Evolutionary conservation across 2,113 vertebrate species (phyloP).

Genomic region (Dasyornis broadbenti): DNA sequence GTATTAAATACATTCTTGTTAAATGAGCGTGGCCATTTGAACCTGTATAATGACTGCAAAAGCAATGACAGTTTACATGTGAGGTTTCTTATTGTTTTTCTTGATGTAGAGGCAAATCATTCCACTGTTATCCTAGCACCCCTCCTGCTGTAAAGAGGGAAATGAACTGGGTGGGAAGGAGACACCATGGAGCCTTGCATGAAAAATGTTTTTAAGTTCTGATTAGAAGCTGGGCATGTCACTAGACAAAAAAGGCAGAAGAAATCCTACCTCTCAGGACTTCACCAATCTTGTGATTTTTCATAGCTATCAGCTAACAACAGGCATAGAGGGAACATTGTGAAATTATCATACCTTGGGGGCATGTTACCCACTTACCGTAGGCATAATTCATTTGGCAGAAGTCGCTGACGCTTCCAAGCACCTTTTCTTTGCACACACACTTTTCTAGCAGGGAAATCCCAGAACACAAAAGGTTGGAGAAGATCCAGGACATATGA

Average conservation of each 20-base stretch:
- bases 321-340: neutral
- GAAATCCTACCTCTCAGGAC: neutral
- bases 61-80: neutral
- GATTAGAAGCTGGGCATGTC: neutral
- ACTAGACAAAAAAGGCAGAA: neutral
- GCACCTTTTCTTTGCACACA: constrained; percentile 83
- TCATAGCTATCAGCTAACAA: neutral
- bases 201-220: neutral
- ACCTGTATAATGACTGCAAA: neutral
- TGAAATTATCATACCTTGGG: neutral
- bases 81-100: neutral
- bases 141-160: neutral
- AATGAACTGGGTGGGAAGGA: neutral
- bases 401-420: constrained; percentile 78
- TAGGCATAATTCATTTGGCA: constrained; percentile 86
- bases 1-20: neutral
- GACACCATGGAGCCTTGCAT: neutral
- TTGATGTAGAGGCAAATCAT: neutral
- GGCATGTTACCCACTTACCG: constrained; percentile 67
- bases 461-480: neutral
- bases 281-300: neutral
- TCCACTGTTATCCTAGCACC: neutral
- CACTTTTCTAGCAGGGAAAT: constrained; percentile 78
- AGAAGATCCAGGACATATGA: neutral
- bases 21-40: neutral